phyloP scores from a whole-genome alignment of 2,888 invertebrate species.

The Morinoia aosen region DNA sequence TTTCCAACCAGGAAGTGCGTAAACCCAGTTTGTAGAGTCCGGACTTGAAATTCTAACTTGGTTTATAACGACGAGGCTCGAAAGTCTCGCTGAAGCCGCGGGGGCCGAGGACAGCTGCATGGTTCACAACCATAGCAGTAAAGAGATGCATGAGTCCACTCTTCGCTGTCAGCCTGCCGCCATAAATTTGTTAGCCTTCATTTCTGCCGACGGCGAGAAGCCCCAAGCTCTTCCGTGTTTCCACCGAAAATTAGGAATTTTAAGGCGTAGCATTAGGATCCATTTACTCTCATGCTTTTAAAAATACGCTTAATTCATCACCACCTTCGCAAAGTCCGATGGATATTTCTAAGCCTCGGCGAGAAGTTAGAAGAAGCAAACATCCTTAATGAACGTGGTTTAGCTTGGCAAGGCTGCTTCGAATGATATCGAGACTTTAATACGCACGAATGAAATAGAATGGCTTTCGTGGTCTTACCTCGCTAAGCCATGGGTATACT shows the following conservation, averaged over 20 bases:
- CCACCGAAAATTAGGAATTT: background rate
- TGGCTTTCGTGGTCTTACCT: too few relatives aligned
- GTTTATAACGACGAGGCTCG: background rate
- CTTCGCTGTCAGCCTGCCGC: background rate
- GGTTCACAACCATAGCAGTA: background rate
- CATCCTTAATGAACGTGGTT: background rate
- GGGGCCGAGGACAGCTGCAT: background rate
- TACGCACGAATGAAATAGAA: too few relatives aligned
- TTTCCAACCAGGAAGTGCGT: background rate
- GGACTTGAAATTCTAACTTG: background rate
- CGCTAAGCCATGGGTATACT: too few relatives aligned
- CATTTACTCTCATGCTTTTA: background rate
- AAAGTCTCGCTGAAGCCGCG: background rate
- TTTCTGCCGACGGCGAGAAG: slow-evolving; percentile 1
- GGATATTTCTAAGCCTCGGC: background rate
- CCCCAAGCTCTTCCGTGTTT: background rate
- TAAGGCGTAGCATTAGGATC: background rate
- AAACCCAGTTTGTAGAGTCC: background rate
- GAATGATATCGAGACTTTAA: background rate
- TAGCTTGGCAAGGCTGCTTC: background rate
- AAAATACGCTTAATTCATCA: background rate
- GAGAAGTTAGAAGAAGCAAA: background rate
- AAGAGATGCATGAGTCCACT: background rate
- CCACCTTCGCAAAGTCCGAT: background rate
- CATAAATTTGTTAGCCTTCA: slow-evolving; percentile 12